Base-by-base conservation (phyloP, 2,797 vertebrate genomes). In the Semaprochilodus insignis region DNA sequence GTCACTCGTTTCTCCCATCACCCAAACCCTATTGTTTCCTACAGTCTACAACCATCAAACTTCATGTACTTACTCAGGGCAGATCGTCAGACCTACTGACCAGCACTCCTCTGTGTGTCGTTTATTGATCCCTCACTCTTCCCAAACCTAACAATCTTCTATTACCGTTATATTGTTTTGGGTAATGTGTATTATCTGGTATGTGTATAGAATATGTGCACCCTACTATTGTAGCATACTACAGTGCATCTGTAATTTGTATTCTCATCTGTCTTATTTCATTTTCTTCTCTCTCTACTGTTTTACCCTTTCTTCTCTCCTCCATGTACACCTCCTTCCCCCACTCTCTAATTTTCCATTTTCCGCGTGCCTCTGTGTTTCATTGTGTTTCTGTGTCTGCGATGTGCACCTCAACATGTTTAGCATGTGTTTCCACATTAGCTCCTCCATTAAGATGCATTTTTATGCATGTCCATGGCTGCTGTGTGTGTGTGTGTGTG, bases 351-450 rank as follows among this genome's bases (percentile, higher is more conserved):
- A 23, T 31, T 60, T 11, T 60, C 57, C 6, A 31, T 63, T 62
- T 62, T 60, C 31, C 31, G 3, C n/a, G 19, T 31, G 40, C 8
- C 31, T 3, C 44, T 44, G 21, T 48, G 10, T 81, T 14, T 77
- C 4, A 3, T 19, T 55, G 7, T 72, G 23, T 69, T 70, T 79
- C 51, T 72, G 48, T 40, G 75, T 66, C 40, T 71, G 25, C 36
- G 31, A 31, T 95, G 95, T 96, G 95, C 95, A 95, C 96, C 92
- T 73, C 55, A 44, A 31, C 48, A 62, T 78, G 59, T 27, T 69
- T 78, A 69, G 36, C 78, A 67, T 48, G 23, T 55, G 51, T 85
- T 80, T 67, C 65, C 40, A 77, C 65, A 76, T 81, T 82, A 72
- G 54, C 52, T 34, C 54, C 67, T 82, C 74, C 78, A 88, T 87